These are phyloP conservation scores for Manis javanica DNA, from an alignment of 2,797 vertebrate genomes.

Conservation along the genomic window DNA sequence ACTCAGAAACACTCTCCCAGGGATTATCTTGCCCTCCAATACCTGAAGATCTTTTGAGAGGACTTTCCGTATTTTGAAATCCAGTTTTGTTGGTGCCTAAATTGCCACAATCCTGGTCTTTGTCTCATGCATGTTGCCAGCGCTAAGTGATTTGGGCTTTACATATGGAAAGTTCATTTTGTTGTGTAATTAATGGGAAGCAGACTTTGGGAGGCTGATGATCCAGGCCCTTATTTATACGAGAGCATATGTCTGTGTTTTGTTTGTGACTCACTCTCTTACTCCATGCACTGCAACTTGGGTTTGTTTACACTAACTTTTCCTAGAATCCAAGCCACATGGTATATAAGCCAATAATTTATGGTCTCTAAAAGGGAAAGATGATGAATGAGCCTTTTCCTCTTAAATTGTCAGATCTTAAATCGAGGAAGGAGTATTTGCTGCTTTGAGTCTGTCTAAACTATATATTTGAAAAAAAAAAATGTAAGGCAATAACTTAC, in stretches of 20 bases:
- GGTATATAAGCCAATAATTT: slow-evolving; percentile 84
- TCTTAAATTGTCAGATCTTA: slow-evolving; percentile 79
- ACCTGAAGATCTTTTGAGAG: slow-evolving; percentile 44
- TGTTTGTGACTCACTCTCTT: slow-evolving; percentile 87
- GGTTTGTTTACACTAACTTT: slow-evolving; percentile 87
- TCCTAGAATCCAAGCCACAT: slow-evolving; percentile 83
- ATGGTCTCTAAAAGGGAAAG: slow-evolving; percentile 75
- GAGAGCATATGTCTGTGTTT: slow-evolving; percentile 87
- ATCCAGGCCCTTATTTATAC: slow-evolving; percentile 87
- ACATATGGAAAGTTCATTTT: slow-evolving; percentile 88
- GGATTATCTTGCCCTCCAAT: background rate
- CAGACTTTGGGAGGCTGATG: slow-evolving; percentile 85
- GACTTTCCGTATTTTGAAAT: slow-evolving; percentile 57
- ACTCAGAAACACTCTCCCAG: slow-evolving; percentile 5
- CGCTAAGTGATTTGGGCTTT: slow-evolving; percentile 81
- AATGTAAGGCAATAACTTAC: slow-evolving; percentile 61
- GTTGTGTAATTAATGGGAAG: slow-evolving; percentile 88
- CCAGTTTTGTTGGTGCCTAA: slow-evolving; percentile 73
- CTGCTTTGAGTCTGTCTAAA: slow-evolving; percentile 68
- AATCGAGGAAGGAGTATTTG: slow-evolving; percentile 73
- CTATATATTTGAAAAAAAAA: slow-evolving; percentile 71
- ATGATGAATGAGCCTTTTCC: slow-evolving; percentile 79
- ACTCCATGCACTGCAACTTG: slow-evolving; percentile 84
- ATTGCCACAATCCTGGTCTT: slow-evolving; percentile 80
- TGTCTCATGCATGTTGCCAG: slow-evolving; percentile 81